A percentile compares a stretch with the other conserved stretches of the same genome.
These are phyloP conservation scores for Pristionchus maxplancki DNA, from an alignment of 2,888 invertebrate genomes.

Conservation along the genomic window DNA sequence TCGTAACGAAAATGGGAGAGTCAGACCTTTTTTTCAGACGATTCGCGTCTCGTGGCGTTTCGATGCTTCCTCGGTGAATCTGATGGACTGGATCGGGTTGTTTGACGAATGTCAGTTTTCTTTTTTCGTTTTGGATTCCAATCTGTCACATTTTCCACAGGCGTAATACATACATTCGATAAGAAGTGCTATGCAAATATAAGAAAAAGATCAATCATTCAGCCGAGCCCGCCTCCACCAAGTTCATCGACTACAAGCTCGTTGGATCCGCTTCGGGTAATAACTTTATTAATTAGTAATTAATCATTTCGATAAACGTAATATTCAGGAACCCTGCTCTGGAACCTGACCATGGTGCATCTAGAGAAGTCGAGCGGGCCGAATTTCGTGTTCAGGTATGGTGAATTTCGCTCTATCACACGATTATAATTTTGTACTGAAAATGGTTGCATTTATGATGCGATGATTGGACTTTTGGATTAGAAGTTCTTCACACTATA, in stretches of 20 bases:
- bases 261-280: not conserved
- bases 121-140: not conserved
- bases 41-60: slow-evolving; percentile 43
- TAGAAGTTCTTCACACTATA: no score
- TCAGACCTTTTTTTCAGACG: slow-evolving; percentile 2
- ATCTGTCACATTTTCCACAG: not conserved
- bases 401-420: not conserved
- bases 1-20: no score
- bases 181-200: not conserved
- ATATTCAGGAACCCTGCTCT: not conserved
- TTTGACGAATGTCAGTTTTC: slow-evolving; percentile 56
- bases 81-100: slow-evolving; percentile 66
- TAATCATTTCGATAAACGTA: not conserved
- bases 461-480: no score
- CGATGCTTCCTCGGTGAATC: slow-evolving; percentile 52
- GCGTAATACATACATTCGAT: not conserved
- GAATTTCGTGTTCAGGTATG: slow-evolving; percentile 13
- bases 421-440: no score
- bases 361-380: slow-evolving; percentile 12
- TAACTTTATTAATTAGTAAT: not conserved
- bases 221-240: slow-evolving; percentile 11
- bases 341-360: slow-evolving; percentile 15
- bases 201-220: not conserved
- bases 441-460: no score
- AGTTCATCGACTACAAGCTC: slow-evolving; percentile 43